Conservation (phyloP, 2,797 vertebrate species). For the Ataeniobius toweri region DNA sequence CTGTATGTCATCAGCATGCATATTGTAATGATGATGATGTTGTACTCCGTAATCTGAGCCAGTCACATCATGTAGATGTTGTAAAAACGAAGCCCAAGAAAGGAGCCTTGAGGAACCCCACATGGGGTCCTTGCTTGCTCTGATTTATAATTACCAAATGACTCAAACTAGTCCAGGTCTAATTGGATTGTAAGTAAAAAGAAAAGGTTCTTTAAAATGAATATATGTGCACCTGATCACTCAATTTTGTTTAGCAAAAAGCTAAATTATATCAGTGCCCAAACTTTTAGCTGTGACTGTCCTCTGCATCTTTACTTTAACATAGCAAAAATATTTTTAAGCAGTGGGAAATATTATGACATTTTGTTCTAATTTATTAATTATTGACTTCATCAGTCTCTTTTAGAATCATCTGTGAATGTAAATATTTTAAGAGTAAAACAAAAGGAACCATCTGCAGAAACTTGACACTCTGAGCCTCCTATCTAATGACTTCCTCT, state of each 20-base stretch:
- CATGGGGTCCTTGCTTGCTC: neutral
- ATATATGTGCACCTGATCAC: neutral
- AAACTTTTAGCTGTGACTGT: neutral
- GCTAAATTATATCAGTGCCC: neutral
- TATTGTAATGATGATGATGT: neutral
- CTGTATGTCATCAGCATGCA: neutral
- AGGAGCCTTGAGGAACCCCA: neutral
- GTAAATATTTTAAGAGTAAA: neutral
- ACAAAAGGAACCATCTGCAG: neutral
- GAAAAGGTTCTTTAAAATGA: neutral
- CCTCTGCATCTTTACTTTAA: neutral
- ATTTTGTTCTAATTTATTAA: neutral
- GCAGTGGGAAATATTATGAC: neutral
- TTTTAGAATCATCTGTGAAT: neutral
- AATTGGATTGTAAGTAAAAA: neutral
- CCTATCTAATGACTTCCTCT: conserved; percentile 29
- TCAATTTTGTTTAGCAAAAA: neutral
- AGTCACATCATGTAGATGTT: neutral
- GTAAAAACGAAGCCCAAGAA: neutral
- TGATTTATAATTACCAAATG: neutral
- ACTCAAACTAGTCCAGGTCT: neutral
- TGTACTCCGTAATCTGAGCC: neutral
- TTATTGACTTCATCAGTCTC: neutral
- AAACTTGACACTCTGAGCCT: neutral
- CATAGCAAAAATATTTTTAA: neutral